Conservation (phyloP, 2,888 invertebrate species). For the Eristalinus aeneus region DNA sequence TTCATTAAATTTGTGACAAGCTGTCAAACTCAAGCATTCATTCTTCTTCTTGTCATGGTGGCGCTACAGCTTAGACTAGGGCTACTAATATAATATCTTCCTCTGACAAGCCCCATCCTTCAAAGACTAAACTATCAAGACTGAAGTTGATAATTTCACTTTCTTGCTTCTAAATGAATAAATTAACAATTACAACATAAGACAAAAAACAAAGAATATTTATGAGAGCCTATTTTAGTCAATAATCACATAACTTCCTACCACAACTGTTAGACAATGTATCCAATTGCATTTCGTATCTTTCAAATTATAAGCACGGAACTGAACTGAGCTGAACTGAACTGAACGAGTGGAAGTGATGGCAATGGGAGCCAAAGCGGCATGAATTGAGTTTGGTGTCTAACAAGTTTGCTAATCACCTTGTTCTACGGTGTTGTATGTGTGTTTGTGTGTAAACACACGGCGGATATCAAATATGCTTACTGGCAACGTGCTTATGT, state of each 20-base stretch:
- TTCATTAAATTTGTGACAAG: too few relatives aligned
- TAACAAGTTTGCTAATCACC: slow-evolving; percentile 71
- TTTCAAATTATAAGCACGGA: slow-evolving; percentile 57
- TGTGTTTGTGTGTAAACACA: slow-evolving; percentile 34
- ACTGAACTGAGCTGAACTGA: not conserved
- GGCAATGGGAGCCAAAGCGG: slow-evolving; percentile 58
- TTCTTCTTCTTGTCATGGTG: too few relatives aligned
- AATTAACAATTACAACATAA: too few relatives aligned
- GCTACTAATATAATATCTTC: too few relatives aligned
- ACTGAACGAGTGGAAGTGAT: slow-evolving; percentile 52
- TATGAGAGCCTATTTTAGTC: not conserved
- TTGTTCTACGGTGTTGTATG: slow-evolving; percentile 53
- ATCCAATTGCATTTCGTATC: slow-evolving; percentile 61
- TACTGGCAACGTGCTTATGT: slow-evolving; percentile 4
- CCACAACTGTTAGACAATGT: slow-evolving; percentile 14
- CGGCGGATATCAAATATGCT: slow-evolving; percentile 22
- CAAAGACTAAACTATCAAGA: too few relatives aligned
- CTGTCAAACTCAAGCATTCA: too few relatives aligned
- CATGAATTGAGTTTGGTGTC: slow-evolving; percentile 65
- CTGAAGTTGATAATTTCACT: not conserved
- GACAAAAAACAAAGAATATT: too few relatives aligned
- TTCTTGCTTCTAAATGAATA: too few relatives aligned
- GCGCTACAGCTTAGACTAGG: too few relatives aligned
- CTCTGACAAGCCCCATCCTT: too few relatives aligned
- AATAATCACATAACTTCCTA: not conserved